Percentiles rank a stretch among this genome's conserved stretches.
Conservation (phyloP, 1,140 invertebrate genomes). For the Temnothorax curvispinosus region DNA sequence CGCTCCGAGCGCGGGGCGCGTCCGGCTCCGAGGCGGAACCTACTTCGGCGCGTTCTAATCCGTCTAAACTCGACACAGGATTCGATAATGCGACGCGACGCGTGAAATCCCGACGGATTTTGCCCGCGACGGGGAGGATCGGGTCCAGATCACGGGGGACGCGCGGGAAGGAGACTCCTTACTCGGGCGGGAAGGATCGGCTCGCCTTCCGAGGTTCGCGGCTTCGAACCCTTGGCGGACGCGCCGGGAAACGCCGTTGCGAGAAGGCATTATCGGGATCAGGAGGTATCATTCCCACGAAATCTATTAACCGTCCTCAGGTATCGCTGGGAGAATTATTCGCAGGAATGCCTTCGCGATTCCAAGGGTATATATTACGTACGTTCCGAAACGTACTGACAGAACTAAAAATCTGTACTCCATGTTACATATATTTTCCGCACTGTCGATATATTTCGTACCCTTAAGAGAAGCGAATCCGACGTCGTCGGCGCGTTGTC, state of each 20-base stretch:
- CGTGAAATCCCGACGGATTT: constrained; percentile 79
- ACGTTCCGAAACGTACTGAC: background rate
- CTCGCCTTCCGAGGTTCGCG: constrained; percentile 7
- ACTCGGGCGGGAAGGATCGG: constrained; percentile 5
- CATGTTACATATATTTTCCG: background rate
- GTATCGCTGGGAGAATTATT: background rate
- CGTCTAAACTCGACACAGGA: constrained; percentile 77
- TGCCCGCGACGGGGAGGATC: constrained; percentile 61
- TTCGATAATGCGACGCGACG: constrained; percentile 79
- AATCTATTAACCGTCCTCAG: constrained; percentile 15
- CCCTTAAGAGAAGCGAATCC: background rate
- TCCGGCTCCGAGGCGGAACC: constrained; percentile 50
- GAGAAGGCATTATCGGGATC: constrained; percentile 20
- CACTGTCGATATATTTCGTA: background rate
- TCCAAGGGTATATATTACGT: background rate
- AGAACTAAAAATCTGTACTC: background rate
- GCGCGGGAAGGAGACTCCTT: background rate
- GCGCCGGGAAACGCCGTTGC: background rate
- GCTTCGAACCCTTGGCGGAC: background rate
- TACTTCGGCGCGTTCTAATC: constrained; percentile 76
- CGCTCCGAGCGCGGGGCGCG: constrained; percentile 4
- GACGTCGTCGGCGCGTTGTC: background rate
- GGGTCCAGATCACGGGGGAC: constrained; percentile 12
- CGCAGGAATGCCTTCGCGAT: background rate
- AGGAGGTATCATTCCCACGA: background rate